phyloP scores from a whole-genome alignment of 2,888 invertebrate species.

The Brachynemurus nebulosus region DNA sequence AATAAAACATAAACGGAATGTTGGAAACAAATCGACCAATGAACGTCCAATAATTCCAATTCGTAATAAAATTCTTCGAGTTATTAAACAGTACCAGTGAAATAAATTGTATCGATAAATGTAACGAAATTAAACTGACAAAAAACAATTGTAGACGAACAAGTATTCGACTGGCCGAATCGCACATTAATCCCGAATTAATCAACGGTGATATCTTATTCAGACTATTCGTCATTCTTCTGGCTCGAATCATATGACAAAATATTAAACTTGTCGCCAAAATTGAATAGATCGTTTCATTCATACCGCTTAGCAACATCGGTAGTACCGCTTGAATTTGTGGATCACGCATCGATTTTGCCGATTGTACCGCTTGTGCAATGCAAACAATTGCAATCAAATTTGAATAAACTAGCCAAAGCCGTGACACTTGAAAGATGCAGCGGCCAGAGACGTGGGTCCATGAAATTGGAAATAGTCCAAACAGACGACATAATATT shows the following conservation, averaged over 20 bases:
- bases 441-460: conserved; percentile 24
- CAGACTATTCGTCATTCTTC: conserved; percentile 23
- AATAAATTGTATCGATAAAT: conserved; percentile 18
- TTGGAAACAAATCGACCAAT: conserved; percentile 24
- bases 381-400: conserved; percentile 18
- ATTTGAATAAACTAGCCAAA: conserved; percentile 24
- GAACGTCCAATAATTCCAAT: conserved; percentile 21
- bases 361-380: conserved; percentile 20
- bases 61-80: conserved; percentile 21
- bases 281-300: conserved; percentile 3
- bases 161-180: conserved; percentile 21
- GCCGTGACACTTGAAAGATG: conserved; percentile 22
- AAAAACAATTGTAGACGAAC: conserved; percentile 21
- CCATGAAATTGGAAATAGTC: conserved; percentile 25
- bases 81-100: conserved; percentile 22
- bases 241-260: conserved; percentile 21
- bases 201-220: conserved; percentile 23
- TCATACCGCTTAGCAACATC: not conserved
- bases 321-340: conserved; percentile 4
- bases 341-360: conserved; percentile 15
- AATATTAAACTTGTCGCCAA: conserved; percentile 18
- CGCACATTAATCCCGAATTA: conserved; percentile 25
- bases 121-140: conserved; percentile 15
- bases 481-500: conserved; percentile 22
- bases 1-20: conserved; percentile 25